Percentiles rank a stretch among this genome's conserved stretches.
Evolutionary conservation across 2,888 invertebrate species (phyloP).

Genomic region (Villa cingulata): DNA sequence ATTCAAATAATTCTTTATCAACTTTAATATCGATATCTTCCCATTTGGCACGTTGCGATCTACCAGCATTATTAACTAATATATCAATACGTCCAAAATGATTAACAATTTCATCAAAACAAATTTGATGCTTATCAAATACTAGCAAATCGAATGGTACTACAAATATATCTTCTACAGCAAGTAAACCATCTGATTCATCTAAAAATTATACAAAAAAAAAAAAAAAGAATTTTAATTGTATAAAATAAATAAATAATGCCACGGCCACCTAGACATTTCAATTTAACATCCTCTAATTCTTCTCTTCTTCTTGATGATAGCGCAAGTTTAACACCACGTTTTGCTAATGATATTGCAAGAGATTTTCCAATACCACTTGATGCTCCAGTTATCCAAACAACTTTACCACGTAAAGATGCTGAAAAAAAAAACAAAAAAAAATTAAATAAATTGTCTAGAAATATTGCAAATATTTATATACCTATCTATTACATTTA

Average conservation of each 20-base stretch:
- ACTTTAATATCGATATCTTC: slow-evolving; percentile 54
- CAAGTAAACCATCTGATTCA: slow-evolving; percentile 31
- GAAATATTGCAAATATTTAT: too few relatives aligned
- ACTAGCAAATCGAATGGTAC: slow-evolving; percentile 54
- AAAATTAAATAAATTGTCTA: neutral
- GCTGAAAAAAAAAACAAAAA: slow-evolving; percentile 26
- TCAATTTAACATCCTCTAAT: slow-evolving; percentile 49
- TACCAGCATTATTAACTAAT: slow-evolving; percentile 67
- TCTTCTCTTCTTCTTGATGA: slow-evolving; percentile 51
- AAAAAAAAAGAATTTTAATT: neutral
- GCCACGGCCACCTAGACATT: slow-evolving; percentile 52
- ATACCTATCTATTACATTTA: neutral
- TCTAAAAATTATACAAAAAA: slow-evolving; percentile 16
- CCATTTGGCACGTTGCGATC: slow-evolving; percentile 63
- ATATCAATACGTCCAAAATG: slow-evolving; percentile 63
- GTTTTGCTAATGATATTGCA: slow-evolving; percentile 51
- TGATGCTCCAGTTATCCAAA: slow-evolving; percentile 76
- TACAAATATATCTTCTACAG: slow-evolving; percentile 49
- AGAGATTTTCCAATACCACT: slow-evolving; percentile 68
- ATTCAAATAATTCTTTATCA: slow-evolving; percentile 58
- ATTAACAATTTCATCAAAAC: slow-evolving; percentile 46
- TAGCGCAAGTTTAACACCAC: slow-evolving; percentile 51
- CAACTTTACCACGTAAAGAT: slow-evolving; percentile 49
- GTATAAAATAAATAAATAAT: too few relatives aligned
- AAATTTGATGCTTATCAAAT: slow-evolving; percentile 43